These are phyloP conservation scores for Scolopax mira DNA, from an alignment of 2,113 vertebrate species.

Conservation along the genomic window DNA sequence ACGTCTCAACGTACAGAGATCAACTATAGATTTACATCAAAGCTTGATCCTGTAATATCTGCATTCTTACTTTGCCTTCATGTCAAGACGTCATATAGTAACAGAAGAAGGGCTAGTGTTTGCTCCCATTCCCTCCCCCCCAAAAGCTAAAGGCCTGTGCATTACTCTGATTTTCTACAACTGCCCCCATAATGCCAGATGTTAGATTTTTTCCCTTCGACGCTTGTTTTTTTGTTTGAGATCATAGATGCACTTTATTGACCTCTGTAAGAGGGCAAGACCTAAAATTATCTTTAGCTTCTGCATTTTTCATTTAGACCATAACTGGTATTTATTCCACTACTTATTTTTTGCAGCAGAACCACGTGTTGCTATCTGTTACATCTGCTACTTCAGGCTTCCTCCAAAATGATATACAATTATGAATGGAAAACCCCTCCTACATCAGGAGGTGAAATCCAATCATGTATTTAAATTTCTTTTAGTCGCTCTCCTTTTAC, in stretches of 20 bases:
- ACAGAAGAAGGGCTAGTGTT: not conserved
- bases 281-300: not conserved
- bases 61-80: not conserved
- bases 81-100: not conserved
- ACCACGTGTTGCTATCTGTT: not conserved
- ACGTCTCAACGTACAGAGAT: not conserved
- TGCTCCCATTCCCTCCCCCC: not conserved
- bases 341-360: not conserved
- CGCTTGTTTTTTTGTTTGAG: not conserved
- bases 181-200: not conserved
- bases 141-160: not conserved
- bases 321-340: not conserved
- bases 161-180: not conserved
- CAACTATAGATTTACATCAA: not conserved
- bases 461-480: not conserved
- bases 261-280: not conserved
- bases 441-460: not conserved
- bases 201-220: not conserved
- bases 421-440: not conserved
- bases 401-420: not conserved
- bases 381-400: not conserved
- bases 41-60: not conserved
- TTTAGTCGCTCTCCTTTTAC: not conserved
- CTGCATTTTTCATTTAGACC: not conserved
- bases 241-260: not conserved